phyloP scores from a whole-genome alignment of 2,888 invertebrate genomes.

The Meiosimyza platycephala region DNA sequence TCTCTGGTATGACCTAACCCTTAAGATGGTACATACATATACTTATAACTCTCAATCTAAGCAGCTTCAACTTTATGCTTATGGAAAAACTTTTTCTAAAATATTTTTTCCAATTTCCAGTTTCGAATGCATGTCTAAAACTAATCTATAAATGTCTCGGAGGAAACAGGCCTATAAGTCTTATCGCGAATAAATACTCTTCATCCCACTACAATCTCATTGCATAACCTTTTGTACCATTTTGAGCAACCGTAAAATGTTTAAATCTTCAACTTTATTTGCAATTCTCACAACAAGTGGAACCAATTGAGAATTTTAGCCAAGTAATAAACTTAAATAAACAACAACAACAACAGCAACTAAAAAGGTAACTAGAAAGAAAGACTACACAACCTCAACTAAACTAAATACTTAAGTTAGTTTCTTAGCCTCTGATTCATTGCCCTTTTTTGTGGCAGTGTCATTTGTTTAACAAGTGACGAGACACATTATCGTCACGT shows the following conservation, averaged over 20 bases:
- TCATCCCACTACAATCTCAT: background rate
- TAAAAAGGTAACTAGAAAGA: conserved; percentile 47
- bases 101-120: too few species aligned
- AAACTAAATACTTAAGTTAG: conserved; percentile 46
- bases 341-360: conserved; percentile 34
- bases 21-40: too few species aligned
- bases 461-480: conserved; percentile 53
- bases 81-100: too few species aligned
- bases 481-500: conserved; percentile 33
- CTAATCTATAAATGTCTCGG: too few species aligned
- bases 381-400: conserved; percentile 23
- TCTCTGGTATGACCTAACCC: too few species aligned
- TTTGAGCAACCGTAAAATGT: conserved; percentile 2
- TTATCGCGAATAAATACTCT: too few species aligned
- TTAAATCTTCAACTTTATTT: conserved; percentile 15
- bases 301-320: conserved; percentile 45
- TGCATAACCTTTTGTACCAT: conserved; percentile 11
- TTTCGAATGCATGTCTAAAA: too few species aligned
- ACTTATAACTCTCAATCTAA: too few species aligned
- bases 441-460: conserved; percentile 37
- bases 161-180: too few species aligned
- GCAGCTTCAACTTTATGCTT: too few species aligned
- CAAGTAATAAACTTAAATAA: too few species aligned
- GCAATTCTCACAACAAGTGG: conserved; percentile 41
- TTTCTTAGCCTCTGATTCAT: background rate